Percentiles rank a stretch among this genome's conserved stretches.
Conservation (phyloP, 1,140 invertebrate species). For the Lutraria rhynchaena region DNA sequence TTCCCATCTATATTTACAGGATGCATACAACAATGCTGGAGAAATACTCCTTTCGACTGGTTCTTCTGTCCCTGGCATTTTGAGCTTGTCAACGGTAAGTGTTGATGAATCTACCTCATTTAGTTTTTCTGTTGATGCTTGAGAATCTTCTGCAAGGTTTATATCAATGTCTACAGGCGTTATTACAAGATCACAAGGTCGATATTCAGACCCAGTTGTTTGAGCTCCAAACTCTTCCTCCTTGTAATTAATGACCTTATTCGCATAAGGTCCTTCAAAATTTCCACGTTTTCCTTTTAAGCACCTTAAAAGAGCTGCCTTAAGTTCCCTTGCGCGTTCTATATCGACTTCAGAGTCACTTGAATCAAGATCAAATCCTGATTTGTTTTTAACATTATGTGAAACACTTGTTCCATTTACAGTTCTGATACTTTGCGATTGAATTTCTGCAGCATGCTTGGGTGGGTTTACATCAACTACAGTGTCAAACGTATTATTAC, state of each 20-base stretch:
- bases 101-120: not conserved
- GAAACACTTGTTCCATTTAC: not conserved
- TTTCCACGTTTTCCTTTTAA: slow-evolving; percentile 29
- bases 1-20: slow-evolving; percentile 71
- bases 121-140: not conserved
- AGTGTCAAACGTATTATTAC: too few species aligned
- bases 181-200: not conserved
- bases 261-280: not conserved
- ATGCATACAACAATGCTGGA: slow-evolving; percentile 61
- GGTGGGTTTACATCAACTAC: too few species aligned
- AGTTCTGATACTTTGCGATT: too few species aligned
- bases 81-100: not conserved
- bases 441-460: too few species aligned
- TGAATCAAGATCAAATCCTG: not conserved
- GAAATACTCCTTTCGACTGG: slow-evolving; percentile 56
- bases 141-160: not conserved
- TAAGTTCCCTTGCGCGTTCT: slow-evolving; percentile 26
- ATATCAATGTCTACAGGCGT: not conserved
- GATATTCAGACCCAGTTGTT: not conserved
- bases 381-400: not conserved
- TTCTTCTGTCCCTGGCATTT: slow-evolving; percentile 63
- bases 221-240: too few species aligned
- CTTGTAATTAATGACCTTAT: not conserved
- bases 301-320: slow-evolving; percentile 17
- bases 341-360: slow-evolving; percentile 8